A percentile compares a stretch with the other conserved stretches of the same genome.
Conservation (phyloP, 2,888 invertebrate genomes). For the Mimas tiliae region DNA sequence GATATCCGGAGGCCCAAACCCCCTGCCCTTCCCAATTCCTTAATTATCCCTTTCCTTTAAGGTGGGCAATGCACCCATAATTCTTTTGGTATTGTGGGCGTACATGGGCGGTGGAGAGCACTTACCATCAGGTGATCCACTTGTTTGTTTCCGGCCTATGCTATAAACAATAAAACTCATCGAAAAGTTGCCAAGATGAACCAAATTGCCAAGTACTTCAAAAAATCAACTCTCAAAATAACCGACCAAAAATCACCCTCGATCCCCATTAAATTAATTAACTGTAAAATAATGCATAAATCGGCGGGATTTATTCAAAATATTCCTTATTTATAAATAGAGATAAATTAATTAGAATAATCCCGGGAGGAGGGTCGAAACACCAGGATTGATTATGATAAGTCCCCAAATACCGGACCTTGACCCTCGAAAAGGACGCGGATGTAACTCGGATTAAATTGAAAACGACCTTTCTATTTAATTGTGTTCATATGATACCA, state of each 20-base stretch:
- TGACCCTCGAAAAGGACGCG: slow-evolving; percentile 1
- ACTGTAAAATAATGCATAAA: background rate
- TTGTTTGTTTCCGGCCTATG: too few relatives aligned
- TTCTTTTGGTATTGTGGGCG: too few relatives aligned
- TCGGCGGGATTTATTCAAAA: background rate
- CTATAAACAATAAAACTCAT: too few relatives aligned
- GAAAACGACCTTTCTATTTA: slow-evolving; percentile 19
- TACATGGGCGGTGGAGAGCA: too few relatives aligned
- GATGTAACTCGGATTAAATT: slow-evolving; percentile 8
- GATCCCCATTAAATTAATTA: slow-evolving; percentile 12
- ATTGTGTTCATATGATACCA: slow-evolving; percentile 3
- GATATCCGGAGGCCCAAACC: too few relatives aligned
- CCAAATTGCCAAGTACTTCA: too few relatives aligned
- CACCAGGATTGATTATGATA: slow-evolving; percentile 17
- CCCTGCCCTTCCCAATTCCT: too few relatives aligned
- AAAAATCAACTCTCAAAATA: too few relatives aligned
- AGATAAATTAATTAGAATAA: slow-evolving; percentile 30
- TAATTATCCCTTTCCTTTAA: too few relatives aligned
- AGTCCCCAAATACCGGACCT: slow-evolving; percentile 16
- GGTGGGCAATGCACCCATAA: too few relatives aligned
- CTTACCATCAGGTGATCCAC: too few relatives aligned
- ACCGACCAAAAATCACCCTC: background rate
- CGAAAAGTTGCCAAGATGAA: too few relatives aligned
- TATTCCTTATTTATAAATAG: slow-evolving; percentile 26
- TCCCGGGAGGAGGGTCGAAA: slow-evolving; percentile 20